phyloP scores from a whole-genome alignment of 1,140 invertebrate species.

The Colletes latitarsis region DNA sequence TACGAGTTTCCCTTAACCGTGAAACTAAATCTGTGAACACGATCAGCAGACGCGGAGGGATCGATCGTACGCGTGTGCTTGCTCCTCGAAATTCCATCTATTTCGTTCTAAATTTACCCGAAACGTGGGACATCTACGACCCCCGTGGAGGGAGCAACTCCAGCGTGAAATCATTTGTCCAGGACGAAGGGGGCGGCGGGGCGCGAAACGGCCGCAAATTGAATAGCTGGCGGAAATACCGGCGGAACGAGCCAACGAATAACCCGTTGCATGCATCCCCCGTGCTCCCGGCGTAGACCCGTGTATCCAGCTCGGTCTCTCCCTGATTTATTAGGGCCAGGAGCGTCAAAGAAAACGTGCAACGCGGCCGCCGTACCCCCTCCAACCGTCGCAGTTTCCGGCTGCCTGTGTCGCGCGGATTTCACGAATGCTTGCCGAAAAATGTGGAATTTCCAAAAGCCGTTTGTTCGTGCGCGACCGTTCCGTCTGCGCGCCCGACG shows the following conservation, averaged over 20 bases:
- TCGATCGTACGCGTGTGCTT: constrained; percentile 15
- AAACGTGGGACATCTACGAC: constrained; percentile 56
- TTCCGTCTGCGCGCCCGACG: neutral
- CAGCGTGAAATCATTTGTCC: constrained; percentile 69
- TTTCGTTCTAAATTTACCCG: constrained; percentile 45
- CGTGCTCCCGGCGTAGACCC: constrained; percentile 26
- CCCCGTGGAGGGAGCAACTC: constrained; percentile 53
- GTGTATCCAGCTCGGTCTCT: constrained; percentile 51
- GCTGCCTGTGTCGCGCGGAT: constrained; percentile 2
- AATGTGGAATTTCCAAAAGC: constrained; percentile 21
- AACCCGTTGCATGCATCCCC: constrained; percentile 55
- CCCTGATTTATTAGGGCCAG: constrained; percentile 63
- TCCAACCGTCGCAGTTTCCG: constrained; percentile 2
- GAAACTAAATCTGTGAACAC: constrained; percentile 13
- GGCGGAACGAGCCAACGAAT: constrained; percentile 68
- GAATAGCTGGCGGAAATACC: constrained; percentile 71
- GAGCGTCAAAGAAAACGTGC: constrained; percentile 62
- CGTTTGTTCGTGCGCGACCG: constrained; percentile 8
- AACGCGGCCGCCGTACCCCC: neutral
- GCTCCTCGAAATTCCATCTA: constrained; percentile 33
- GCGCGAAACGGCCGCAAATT: constrained; percentile 70
- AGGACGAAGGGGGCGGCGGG: constrained; percentile 54
- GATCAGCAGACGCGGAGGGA: neutral
- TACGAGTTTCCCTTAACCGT: constrained; percentile 10
- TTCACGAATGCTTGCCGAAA: constrained; percentile 3